Evolutionary conservation across 2,113 vertebrate species (phyloP).

Genomic region (Paradoxurus hermaphroditus): DNA sequence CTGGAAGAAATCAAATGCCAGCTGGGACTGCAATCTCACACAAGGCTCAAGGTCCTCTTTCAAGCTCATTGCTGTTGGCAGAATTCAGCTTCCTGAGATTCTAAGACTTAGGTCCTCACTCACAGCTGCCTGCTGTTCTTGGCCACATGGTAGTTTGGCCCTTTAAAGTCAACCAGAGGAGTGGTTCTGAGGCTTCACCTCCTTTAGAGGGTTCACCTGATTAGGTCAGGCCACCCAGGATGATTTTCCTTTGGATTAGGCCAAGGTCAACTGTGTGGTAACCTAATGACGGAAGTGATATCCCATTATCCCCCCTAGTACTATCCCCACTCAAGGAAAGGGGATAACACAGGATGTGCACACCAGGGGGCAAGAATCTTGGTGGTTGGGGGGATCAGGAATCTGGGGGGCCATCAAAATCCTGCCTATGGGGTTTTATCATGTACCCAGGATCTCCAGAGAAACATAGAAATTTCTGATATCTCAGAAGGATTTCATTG

Average conservation of each 20-base stretch:
- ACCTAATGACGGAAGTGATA: neutral
- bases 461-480: neutral
- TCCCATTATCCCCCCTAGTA: too few relatives aligned
- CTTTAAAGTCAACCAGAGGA: neutral
- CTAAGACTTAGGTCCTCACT: neutral
- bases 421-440: neutral
- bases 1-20: neutral
- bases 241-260: neutral
- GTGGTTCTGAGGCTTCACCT: neutral
- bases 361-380: neutral
- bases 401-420: neutral
- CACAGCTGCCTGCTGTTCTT: neutral
- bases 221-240: neutral
- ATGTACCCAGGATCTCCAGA: neutral
- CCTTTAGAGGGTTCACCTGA: neutral
- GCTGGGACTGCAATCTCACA: neutral
- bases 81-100: neutral
- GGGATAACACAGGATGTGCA: neutral
- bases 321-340: rapidly evolving
- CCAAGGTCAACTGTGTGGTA: neutral
- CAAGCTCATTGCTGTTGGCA: neutral
- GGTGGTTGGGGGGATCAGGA: too few relatives aligned
- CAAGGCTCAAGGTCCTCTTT: neutral
- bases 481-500: neutral
- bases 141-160: too few relatives aligned